Conservation (phyloP, 2,113 vertebrate species). For the Lagopus muta region DNA sequence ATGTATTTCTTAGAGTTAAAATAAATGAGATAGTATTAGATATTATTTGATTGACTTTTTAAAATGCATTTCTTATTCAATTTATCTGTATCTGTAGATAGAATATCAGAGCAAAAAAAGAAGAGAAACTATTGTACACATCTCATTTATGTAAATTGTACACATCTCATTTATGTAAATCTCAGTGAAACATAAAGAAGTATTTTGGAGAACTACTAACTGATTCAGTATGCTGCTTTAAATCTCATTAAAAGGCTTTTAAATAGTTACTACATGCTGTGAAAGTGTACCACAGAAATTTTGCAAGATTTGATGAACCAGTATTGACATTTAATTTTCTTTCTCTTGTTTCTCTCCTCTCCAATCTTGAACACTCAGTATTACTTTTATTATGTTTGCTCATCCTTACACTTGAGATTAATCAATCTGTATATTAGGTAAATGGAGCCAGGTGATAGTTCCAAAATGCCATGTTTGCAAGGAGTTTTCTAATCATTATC, state of each 20-base stretch:
- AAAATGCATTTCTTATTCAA: neutral
- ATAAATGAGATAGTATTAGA: neutral
- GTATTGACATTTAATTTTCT: constrained; percentile 45
- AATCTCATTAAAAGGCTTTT: neutral
- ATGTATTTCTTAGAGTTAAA: neutral
- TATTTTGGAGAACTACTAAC: neutral
- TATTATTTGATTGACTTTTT: neutral
- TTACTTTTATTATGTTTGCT: neutral
- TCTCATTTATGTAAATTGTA: neutral
- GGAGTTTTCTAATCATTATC: neutral
- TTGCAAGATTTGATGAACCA: constrained; percentile 12
- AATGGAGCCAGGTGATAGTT: neutral
- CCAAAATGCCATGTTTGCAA: neutral
- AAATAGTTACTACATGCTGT: neutral
- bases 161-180: neutral
- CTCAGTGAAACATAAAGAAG: neutral
- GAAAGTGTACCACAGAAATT: neutral
- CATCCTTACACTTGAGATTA: neutral
- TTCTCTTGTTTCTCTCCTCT: neutral
- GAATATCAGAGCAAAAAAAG: neutral
- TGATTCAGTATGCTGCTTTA: neutral
- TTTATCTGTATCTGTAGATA: neutral
- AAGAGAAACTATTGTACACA: neutral
- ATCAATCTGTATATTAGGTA: neutral
- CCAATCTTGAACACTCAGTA: neutral